phyloP scores from a whole-genome alignment of 2,888 invertebrate genomes.

The Aphidius colemani region DNA sequence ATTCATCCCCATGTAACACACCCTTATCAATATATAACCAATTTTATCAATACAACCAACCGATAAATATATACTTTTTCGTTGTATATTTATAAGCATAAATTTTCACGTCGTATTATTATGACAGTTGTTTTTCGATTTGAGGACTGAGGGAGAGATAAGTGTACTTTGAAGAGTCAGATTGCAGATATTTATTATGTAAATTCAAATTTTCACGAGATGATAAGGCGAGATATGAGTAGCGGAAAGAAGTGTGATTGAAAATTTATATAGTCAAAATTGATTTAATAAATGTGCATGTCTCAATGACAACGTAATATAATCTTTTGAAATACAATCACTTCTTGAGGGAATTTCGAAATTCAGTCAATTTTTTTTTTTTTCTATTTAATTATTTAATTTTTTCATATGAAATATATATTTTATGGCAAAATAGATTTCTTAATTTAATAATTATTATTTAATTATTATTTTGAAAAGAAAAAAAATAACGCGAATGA shows the following conservation, averaged over 20 bases:
- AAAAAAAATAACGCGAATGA: no score
- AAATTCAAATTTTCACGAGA: slow-evolving; percentile 13
- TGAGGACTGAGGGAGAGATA: background rate
- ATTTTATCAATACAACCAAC: background rate
- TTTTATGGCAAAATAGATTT: no score
- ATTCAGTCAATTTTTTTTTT: no score
- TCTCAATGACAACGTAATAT: no score
- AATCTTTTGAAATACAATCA: no score
- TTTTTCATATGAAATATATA: no score
- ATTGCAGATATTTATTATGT: background rate
- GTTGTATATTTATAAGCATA: background rate
- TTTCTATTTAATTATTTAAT: no score
- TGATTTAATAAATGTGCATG: slow-evolving; percentile 3
- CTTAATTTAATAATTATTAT: no score
- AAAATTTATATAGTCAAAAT: slow-evolving; percentile 24
- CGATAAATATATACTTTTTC: background rate
- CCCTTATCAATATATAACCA: no score
- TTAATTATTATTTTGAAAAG: no score
- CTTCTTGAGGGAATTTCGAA: no score
- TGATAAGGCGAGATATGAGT: slow-evolving; percentile 11
- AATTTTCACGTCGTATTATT: background rate
- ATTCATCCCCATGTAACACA: background rate
- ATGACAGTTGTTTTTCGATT: slow-evolving; percentile 16
- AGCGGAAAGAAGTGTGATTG: slow-evolving; percentile 21
- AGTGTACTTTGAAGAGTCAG: background rate